A percentile compares a stretch with the other conserved stretches of the same genome.
These are phyloP conservation scores for Melanerpes aurifrons DNA, from an alignment of 2,113 vertebrate genomes.

Conservation along the genomic window DNA sequence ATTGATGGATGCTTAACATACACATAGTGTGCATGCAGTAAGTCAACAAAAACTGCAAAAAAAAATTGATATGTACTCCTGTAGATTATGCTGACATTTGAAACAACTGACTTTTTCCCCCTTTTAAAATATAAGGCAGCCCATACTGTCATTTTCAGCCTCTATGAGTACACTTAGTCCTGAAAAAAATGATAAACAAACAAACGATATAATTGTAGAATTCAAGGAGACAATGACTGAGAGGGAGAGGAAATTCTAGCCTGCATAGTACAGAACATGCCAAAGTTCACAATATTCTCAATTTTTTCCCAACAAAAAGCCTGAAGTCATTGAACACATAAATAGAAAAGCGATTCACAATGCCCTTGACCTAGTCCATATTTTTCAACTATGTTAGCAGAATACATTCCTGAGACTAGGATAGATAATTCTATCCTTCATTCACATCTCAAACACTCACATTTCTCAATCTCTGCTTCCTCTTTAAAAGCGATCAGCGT, in stretches of 20 bases:
- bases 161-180: neutral
- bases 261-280: neutral
- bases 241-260: neutral
- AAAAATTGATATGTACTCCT: neutral
- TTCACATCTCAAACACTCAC: neutral
- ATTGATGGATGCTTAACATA: neutral
- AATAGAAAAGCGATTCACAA: neutral
- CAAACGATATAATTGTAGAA: neutral
- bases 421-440: neutral
- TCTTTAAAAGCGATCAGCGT: neutral
- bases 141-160: neutral
- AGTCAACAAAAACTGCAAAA: neutral
- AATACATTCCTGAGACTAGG: neutral
- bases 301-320: neutral
- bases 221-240: neutral
- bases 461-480: neutral
- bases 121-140: neutral
- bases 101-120: neutral
- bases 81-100: neutral
- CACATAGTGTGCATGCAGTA: neutral
- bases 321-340: neutral
- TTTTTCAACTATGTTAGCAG: neutral
- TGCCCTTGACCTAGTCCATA: neutral
- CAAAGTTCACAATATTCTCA: neutral
- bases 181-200: neutral